These are phyloP conservation scores for Diachasma alloeum DNA, from an alignment of 1,140 invertebrate genomes.

Conservation along the genomic window DNA sequence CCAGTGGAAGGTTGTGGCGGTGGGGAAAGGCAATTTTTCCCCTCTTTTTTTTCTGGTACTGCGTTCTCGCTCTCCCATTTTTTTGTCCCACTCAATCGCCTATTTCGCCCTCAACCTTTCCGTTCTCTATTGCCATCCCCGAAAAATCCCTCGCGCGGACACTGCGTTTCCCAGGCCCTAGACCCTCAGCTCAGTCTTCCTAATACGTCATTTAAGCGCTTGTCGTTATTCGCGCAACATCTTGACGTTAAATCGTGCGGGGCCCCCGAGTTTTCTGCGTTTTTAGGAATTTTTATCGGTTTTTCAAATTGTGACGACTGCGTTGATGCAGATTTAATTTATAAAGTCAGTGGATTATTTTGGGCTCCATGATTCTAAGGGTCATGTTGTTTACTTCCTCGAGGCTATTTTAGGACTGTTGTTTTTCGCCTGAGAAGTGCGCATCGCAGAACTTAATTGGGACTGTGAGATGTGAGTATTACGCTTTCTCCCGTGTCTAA, in stretches of 20 bases:
- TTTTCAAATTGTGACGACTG: too few species aligned
- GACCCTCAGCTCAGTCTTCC: neutral
- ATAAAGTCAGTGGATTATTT: too few species aligned
- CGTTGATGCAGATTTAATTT: too few species aligned
- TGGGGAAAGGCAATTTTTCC: constrained; percentile 3
- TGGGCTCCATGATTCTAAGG: too few species aligned
- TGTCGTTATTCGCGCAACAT: constrained; percentile 20
- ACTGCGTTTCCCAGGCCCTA: neutral
- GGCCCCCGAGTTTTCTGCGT: too few species aligned
- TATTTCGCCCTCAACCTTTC: neutral
- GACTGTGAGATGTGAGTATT: too few species aligned
- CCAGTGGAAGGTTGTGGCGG: neutral
- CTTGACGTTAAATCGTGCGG: neutral
- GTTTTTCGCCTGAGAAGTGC: too few species aligned
- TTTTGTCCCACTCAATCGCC: neutral
- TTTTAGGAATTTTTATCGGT: too few species aligned
- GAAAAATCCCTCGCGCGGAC: constrained; percentile 4
- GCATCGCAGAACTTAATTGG: too few species aligned
- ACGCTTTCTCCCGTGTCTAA: too few species aligned
- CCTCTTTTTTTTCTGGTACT: constrained; percentile 1
- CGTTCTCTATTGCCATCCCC: constrained; percentile 13
- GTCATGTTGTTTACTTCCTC: too few species aligned
- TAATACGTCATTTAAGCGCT: neutral
- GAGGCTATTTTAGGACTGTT: too few species aligned
- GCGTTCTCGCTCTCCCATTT: neutral